A percentile compares a stretch with the other conserved stretches of the same genome.
phyloP scores from a whole-genome alignment of 2,797 vertebrate genomes.

The Coregonus suidteri region DNA sequence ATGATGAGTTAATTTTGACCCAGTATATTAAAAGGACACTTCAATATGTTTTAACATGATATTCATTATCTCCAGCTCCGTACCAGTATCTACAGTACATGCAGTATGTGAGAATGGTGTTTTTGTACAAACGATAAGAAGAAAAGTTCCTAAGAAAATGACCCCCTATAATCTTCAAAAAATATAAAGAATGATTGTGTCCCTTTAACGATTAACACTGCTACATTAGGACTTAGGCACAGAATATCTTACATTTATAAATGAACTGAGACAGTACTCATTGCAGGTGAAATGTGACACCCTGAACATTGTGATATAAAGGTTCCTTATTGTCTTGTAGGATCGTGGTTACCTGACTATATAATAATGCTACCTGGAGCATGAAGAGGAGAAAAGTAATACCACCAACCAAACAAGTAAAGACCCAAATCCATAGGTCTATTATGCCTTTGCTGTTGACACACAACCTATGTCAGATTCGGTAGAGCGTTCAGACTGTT shows the following conservation, averaged over 20 bases:
- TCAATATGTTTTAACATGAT: background rate
- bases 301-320: background rate
- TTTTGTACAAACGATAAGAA: background rate
- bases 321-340: background rate
- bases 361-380: background rate
- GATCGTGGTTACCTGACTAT: background rate
- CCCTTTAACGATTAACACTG: too few species aligned
- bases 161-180: too few species aligned
- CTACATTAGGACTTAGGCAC: too few species aligned
- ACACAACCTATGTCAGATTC: constrained; percentile 7
- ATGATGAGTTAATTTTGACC: background rate
- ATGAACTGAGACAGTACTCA: background rate
- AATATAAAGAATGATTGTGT: too few species aligned
- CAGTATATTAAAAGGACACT: background rate
- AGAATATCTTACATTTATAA: too few species aligned
- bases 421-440: background rate
- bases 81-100: background rate
- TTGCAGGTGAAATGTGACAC: background rate
- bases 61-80: background rate
- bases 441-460: constrained; percentile 12
- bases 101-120: background rate
- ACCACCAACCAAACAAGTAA: constrained; percentile 19
- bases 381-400: background rate
- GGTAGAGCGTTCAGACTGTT: constrained; percentile 30
- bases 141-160: too few species aligned